phyloP scores from a whole-genome alignment of 37 sponge, comb jelly and placozoan genomes.

The Geodia barretti region DNA sequence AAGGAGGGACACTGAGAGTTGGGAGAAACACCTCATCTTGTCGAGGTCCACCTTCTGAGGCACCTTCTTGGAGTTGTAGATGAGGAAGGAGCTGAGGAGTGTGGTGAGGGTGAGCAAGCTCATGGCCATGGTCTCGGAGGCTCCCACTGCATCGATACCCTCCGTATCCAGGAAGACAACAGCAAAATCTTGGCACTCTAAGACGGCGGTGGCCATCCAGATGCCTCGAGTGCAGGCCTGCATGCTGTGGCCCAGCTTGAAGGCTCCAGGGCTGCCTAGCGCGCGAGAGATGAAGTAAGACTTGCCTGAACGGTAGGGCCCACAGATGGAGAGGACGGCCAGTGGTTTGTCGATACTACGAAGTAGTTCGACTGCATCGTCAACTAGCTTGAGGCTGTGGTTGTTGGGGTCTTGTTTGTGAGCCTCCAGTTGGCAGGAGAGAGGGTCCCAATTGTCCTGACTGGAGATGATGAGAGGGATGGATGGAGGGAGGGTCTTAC shows the following conservation, averaged over 20 bases:
- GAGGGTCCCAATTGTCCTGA: background rate
- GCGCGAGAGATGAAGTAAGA: constrained; percentile 38
- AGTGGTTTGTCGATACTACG: constrained; percentile 20
- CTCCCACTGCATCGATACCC: constrained; percentile 8
- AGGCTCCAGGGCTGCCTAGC: constrained; percentile 15
- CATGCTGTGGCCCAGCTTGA: constrained; percentile 28
- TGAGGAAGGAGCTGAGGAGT: constrained; percentile 7
- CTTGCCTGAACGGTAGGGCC: constrained; percentile 42
- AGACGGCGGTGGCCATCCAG: constrained; percentile 30
- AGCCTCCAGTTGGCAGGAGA: no score
- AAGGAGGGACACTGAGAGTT: no score
- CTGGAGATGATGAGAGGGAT: constrained; percentile 10
- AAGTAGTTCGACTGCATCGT: constrained; percentile 10
- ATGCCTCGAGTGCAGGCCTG: constrained; percentile 22
- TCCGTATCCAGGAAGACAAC: constrained; percentile 24
- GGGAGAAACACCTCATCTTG: constrained; percentile 16
- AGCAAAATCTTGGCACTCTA: constrained; percentile 17
- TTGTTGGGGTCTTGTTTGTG: no score
- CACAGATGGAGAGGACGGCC: constrained; percentile 32
- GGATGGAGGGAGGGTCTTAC: background rate
- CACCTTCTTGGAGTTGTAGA: constrained; percentile 19
- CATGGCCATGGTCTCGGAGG: background rate
- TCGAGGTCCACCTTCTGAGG: constrained; percentile 12
- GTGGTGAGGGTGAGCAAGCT: background rate
- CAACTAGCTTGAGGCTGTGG: constrained; percentile 13